A percentile compares a stretch with the other conserved stretches of the same genome.
phyloP scores from a whole-genome alignment of 2,797 vertebrate genomes.

The Rhadinocentrus ornatus region DNA sequence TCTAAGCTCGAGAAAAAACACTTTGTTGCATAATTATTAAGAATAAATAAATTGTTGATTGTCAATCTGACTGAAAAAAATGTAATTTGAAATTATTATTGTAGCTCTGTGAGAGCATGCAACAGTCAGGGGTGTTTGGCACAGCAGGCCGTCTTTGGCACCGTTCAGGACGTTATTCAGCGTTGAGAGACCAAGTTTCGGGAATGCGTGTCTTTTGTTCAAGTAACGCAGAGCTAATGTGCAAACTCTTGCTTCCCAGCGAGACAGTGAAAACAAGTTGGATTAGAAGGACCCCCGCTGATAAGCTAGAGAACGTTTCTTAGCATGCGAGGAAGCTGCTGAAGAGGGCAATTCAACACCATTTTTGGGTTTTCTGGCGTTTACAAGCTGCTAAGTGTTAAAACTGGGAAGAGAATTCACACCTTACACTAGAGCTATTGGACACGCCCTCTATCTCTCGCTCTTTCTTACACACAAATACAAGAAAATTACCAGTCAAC shows the following conservation, averaged over 20 bases:
- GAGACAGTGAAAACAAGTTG: conserved; percentile 86
- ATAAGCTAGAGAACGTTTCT: conserved; percentile 57
- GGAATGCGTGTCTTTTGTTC: conserved; percentile 76
- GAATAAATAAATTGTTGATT: too few species aligned
- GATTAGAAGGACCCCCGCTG: conserved; percentile 76
- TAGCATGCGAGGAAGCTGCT: conserved; percentile 73
- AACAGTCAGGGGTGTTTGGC: conserved; percentile 23
- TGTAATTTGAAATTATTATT: conserved; percentile 5
- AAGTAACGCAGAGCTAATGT: conserved; percentile 79
- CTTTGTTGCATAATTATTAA: too few species aligned
- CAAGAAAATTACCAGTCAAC: not conserved
- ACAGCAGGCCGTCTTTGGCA: conserved; percentile 39
- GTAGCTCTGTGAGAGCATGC: conserved; percentile 2
- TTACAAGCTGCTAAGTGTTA: conserved; percentile 71
- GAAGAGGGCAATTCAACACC: conserved; percentile 64
- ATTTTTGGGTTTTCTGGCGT: conserved; percentile 59
- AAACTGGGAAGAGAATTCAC: conserved; percentile 59
- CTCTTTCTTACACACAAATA: not conserved
- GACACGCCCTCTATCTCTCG: not conserved
- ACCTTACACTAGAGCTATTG: conserved; percentile 59
- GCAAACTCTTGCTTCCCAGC: conserved; percentile 75
- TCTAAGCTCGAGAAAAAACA: too few species aligned
- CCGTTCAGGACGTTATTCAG: conserved; percentile 45
- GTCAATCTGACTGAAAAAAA: not conserved
- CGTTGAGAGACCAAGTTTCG: conserved; percentile 64